Evolutionary conservation across 2,888 invertebrate species (phyloP).

Genomic region (Euclidia mi): DNA sequence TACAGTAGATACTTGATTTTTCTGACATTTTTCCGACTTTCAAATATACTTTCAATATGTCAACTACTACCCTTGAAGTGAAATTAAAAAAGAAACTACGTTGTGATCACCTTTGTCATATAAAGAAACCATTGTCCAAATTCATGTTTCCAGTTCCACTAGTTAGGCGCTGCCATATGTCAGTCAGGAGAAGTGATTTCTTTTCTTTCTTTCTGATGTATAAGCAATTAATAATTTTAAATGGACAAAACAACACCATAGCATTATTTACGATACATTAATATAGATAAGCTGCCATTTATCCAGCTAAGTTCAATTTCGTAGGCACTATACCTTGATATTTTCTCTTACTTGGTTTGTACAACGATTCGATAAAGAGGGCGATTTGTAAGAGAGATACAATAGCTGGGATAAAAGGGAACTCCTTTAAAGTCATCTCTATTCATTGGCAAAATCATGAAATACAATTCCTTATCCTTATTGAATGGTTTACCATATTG

Average conservation of each 20-base stretch:
- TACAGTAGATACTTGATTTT: no score
- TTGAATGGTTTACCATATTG: slow-evolving; percentile 42
- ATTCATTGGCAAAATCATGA: slow-evolving; percentile 66
- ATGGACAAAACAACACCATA: background rate
- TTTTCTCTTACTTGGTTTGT: slow-evolving; percentile 68
- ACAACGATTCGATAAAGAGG: slow-evolving; percentile 63
- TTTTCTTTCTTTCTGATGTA: no score
- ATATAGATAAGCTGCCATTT: slow-evolving; percentile 57
- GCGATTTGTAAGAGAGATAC: slow-evolving; percentile 68
- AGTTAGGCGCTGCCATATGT: no score
- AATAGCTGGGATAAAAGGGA: slow-evolving; percentile 68
- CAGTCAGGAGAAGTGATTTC: no score
- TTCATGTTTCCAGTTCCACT: no score
- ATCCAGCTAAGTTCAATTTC: slow-evolving; percentile 51
- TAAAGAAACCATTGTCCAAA: no score
- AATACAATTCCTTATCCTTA: slow-evolving; percentile 48
- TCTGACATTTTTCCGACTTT: no score
- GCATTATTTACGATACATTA: slow-evolving; percentile 34
- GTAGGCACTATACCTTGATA: slow-evolving; percentile 57
- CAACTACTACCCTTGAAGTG: no score
- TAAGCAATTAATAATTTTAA: no score
- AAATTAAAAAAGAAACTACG: no score
- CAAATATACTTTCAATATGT: no score
- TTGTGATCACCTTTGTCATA: no score
- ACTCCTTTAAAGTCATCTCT: slow-evolving; percentile 73